Base-by-base conservation (phyloP, 2,888 invertebrate genomes). In the Eulithis testata region DNA sequence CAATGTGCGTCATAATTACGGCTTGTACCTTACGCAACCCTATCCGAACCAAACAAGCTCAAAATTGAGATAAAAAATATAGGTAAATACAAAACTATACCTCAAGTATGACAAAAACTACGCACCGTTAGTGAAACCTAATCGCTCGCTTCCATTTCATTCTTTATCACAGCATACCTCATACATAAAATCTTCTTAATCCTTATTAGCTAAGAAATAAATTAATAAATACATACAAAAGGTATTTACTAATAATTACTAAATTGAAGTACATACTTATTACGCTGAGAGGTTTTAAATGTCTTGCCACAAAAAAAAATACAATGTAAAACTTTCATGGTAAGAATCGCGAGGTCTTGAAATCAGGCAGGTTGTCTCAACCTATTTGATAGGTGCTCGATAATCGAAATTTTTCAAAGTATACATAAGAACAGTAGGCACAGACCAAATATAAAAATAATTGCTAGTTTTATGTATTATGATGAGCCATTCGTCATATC, bases 161-260 rank as follows among this genome's bases (percentile, higher is more conserved):
- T 79, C 85, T 77, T 78, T 91, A 91, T 91, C 91, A 91, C 91
- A 91, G 91, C 90, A 88, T 82, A 40, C 86, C 88, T 78, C 82
- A 64, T 56, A 65, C 60, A 61, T 82, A 79, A 80, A 80, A 76
- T 79, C 76, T 75, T 79, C 76, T 75, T 75, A 77, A 81, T 79
- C 78, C 86, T 88, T 89, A 90, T 69, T 69, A 83, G 83, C 82
- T 88, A 89, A 78, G 71, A 80, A 85, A 86, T 78, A 77, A 81
- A 85, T 81, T 75, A 76, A 76, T 76, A 60, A 64, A 66, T 62
- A 68, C 54, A 70, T 51, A 37, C 52, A 65, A 27, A 36, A 54
- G 36, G 21, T 49, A 49, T 21, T 49, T 21, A 49, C 49, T 31
- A 53, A 57, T 1, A 58, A 58, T 40, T 14, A 52, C 1, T 45